Evolutionary conservation across 2,888 invertebrate genomes (phyloP), one percentile per base, ranked within the genome.

Genomic region (Ceraclea dissimilis): DNA sequence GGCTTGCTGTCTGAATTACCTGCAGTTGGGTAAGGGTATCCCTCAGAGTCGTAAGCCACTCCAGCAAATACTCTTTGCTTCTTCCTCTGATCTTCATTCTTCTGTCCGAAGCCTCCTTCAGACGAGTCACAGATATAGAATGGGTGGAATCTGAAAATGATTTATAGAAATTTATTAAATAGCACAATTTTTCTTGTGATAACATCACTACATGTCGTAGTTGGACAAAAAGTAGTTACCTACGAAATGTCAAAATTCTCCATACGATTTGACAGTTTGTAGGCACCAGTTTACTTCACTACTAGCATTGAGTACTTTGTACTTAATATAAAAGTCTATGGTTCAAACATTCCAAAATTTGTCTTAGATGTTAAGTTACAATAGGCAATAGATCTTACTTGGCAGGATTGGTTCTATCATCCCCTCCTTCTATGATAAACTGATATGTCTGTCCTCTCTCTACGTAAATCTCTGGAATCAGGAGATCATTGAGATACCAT

Each of bases 401-500:
- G 17, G 90, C 90, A 1, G 89, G 87, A 69, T 90, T 88, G 22
- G 85, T 81, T 52, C 82, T 78, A 68, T 93, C 87, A 63, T 86
- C 83, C 8, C 92, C 91, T 39, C 93, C 93, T 71, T 94, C 93
- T 0, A 94, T 86, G 20, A 82, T 70, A 70, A 94, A 94, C 31
- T 85, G 88, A 73, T 94, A 93, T 0, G 86, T 90, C 67, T 86
- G 82, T 2, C 93, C 93, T 48, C 93, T 79, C 68, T 92, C 90
- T 59, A 95, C 88, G 52, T 87, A 88, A 26, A 95, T 75, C 73
- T 94, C 93, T 0, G 95, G 95, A 62, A 93, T 91, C 18, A 95
- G 80, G 62, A 85, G 78, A 66, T 93, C 93, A 72, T 95, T 93
- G 67, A 95, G 84, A 75, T 92, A 95, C 92, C 92, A 94, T 17